Evolutionary conservation across 2,888 invertebrate species (phyloP), one percentile per base, ranked within the genome.

Genomic region (Xestia sexstrigata): DNA sequence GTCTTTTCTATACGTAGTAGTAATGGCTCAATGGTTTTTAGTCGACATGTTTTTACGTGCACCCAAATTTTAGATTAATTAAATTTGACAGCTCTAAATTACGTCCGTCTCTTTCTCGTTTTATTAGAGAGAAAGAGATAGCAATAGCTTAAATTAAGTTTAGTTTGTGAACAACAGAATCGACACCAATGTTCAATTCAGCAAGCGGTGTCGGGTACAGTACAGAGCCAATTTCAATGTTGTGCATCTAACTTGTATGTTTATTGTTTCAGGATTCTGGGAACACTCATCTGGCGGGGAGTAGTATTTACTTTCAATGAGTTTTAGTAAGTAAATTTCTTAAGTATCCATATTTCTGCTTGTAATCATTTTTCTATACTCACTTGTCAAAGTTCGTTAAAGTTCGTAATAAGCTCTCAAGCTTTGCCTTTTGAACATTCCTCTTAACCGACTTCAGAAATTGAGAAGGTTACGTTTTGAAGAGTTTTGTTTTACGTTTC

Each of bases 201-300:
- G 39, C 20, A 20, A 49, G 26, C 26, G 15, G 2, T 26, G 20
- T 39, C 20, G 15, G 35, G 35, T 20, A 66, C 47, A 71, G 47
- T 15, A 9, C 26, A 52, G 23, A 68, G 26, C 7, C 52, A 15
- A 26, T 30, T 42, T 23, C 4, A 42, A 30, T 66, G 11, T 30
- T n/a, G 23, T n/a, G 5, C 45, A 55, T 9, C 2, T 62, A 49
- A 49, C 17, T 63, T 73, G n/a, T n/a, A 23, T 79, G 9, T 74
- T 26, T 74, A 52, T 79, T 70, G 58, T 70, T 79, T 26, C 79
- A 79, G 79, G 60, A 20, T 49, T 58, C 47, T 20, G 9, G 47
- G 30, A 9, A 20, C 39, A 30, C 42, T 35, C 42, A 65, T 35
- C 74, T 52, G 63, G 35, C 55, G 23, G 35, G 35, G 42, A 30